Evolutionary conservation across 1,140 invertebrate genomes (phyloP).

Genomic region (Drosophila pectinifera): DNA sequence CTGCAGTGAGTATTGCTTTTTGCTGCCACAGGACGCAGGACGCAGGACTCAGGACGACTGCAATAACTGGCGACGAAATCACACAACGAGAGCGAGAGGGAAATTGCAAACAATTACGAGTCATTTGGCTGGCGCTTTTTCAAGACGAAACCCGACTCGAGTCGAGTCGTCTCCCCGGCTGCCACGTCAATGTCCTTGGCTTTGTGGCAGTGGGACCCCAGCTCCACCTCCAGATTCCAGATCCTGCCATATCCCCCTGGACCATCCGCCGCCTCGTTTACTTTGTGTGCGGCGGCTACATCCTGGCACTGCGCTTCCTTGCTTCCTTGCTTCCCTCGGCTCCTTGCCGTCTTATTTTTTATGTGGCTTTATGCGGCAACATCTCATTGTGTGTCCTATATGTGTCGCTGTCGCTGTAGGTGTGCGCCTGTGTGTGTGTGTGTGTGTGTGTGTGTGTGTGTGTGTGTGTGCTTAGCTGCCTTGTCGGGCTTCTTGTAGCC

Average conservation of each 20-base stretch:
- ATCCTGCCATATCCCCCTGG: constrained; percentile 12
- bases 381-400: constrained; percentile 55
- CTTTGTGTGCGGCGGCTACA: constrained; percentile 51
- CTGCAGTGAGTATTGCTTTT: constrained; percentile 7
- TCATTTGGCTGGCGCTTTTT: constrained; percentile 30
- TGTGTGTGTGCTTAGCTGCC: constrained; percentile 7
- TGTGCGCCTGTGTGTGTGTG: neutral
- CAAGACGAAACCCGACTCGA: constrained; percentile 7
- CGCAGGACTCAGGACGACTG: neutral
- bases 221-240: neutral
- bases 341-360: constrained; percentile 62
- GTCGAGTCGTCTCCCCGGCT: neutral
- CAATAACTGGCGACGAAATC: constrained; percentile 9
- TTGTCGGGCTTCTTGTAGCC: constrained; percentile 40
- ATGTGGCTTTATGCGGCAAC: constrained; percentile 64
- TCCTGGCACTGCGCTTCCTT: constrained; percentile 29
- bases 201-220: constrained; percentile 35
- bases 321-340: constrained; percentile 11
- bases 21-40: neutral
- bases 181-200: constrained; percentile 63
- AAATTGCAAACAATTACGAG: constrained; percentile 47
- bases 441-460: neutral
- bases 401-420: neutral
- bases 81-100: constrained; percentile 5
- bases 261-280: constrained; percentile 47